phyloP scores from a whole-genome alignment of 2,888 invertebrate species.

The Diarsia brunnea region DNA sequence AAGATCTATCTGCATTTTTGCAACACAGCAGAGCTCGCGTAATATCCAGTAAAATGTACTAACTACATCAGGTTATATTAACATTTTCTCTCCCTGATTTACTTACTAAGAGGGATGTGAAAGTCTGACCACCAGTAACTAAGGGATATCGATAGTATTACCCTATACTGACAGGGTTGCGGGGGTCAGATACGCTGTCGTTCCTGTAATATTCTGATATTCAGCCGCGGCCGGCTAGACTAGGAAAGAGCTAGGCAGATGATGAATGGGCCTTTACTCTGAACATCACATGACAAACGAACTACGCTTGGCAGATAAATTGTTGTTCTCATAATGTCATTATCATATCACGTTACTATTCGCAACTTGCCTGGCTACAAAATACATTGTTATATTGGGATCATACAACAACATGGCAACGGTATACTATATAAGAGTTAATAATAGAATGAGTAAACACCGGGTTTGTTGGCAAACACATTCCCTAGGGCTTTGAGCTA shows the following conservation, averaged over 20 bases:
- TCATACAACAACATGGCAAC: slow-evolving; percentile 44
- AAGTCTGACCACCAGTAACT: no score
- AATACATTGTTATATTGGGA: slow-evolving; percentile 35
- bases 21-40: not conserved
- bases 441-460: slow-evolving; percentile 56
- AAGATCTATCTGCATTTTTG: not conserved
- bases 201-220: no score
- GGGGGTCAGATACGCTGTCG: no score
- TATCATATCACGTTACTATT: slow-evolving; percentile 33
- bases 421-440: slow-evolving; percentile 15
- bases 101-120: no score
- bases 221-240: no score
- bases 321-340: slow-evolving; percentile 12
- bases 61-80: no score
- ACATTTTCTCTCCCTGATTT: no score
- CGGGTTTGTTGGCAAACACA: slow-evolving; percentile 64
- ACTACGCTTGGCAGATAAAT: slow-evolving; percentile 26
- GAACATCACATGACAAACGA: not conserved
- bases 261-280: no score
- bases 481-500: slow-evolving; percentile 39
- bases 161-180: no score
- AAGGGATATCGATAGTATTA: no score
- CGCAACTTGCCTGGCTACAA: slow-evolving; percentile 2
- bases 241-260: no score
- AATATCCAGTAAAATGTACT: not conserved